Evolutionary conservation across 2,113 vertebrate genomes (phyloP).

Genomic region (Otolemur garnettii): DNA sequence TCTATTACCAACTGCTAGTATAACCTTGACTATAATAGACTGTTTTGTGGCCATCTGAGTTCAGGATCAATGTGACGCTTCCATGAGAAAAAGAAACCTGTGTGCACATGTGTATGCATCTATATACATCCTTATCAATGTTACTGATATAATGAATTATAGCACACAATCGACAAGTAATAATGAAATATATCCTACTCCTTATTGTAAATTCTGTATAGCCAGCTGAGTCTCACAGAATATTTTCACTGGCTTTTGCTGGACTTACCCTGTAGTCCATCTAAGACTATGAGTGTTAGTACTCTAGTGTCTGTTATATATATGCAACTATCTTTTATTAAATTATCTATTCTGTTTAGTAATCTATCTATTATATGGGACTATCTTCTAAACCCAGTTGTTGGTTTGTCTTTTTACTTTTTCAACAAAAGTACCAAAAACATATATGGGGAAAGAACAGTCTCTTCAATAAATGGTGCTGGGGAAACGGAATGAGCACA

Average conservation of each 20-base stretch:
- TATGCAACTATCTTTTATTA: no score
- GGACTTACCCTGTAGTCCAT: background rate
- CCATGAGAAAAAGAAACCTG: background rate
- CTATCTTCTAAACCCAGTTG: no score
- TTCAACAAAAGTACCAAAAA: no score
- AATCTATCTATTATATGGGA: no score
- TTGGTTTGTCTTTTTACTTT: no score
- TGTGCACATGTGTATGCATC: background rate
- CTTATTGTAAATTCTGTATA: background rate
- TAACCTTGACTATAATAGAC: background rate
- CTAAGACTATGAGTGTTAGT: background rate
- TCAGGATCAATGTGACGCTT: background rate
- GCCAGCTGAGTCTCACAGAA: background rate
- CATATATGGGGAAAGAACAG: no score
- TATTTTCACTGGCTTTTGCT: background rate
- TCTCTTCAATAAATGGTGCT: no score
- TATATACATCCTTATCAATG: background rate
- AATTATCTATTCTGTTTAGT: no score
- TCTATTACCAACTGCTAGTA: background rate
- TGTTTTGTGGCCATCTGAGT: background rate
- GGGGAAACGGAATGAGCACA: no score
- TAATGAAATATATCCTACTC: background rate
- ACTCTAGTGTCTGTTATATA: no score
- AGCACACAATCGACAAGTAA: constrained; percentile 18
- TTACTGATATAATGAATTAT: background rate